Percentiles rank a stretch among this genome's conserved stretches.
These are phyloP conservation scores for Gymnodraco acuticeps DNA, from an alignment of 2,797 vertebrate species.

Conservation along the genomic window DNA sequence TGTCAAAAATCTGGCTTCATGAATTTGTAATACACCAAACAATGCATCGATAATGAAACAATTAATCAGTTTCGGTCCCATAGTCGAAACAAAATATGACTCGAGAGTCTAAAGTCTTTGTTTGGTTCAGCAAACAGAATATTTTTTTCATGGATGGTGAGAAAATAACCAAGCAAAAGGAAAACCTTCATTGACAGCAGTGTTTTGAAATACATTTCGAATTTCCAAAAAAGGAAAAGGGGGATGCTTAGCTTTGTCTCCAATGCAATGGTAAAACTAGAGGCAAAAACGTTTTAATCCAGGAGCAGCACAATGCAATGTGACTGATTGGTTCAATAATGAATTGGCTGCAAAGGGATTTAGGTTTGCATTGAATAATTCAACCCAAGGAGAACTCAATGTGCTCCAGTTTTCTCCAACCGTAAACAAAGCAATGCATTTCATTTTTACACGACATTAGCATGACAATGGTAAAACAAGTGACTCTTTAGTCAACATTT, in stretches of 20 bases:
- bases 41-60: background rate
- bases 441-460: background rate
- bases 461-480: background rate
- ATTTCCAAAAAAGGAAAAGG: background rate
- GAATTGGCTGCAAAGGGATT: constrained; percentile 73
- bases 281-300: constrained; percentile 24
- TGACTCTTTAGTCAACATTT: background rate
- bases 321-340: constrained; percentile 82
- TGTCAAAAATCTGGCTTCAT: background rate
- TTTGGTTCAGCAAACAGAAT: background rate
- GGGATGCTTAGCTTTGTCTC: background rate
- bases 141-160: background rate
- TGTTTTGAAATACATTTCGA: too few relatives aligned
- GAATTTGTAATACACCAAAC: background rate
- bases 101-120: too few relatives aligned
- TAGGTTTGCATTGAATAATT: constrained; percentile 82
- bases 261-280: constrained; percentile 36
- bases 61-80: background rate
- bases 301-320: constrained; percentile 70
- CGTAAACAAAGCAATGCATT: background rate
- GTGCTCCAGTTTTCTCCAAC: constrained; percentile 6
- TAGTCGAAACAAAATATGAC: too few relatives aligned
- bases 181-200: background rate
- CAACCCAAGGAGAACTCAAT: constrained; percentile 45
- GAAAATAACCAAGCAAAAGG: background rate